Evolutionary conservation across 2,797 vertebrate genomes (phyloP).

Genomic region (Tokudaia muenninki): DNA sequence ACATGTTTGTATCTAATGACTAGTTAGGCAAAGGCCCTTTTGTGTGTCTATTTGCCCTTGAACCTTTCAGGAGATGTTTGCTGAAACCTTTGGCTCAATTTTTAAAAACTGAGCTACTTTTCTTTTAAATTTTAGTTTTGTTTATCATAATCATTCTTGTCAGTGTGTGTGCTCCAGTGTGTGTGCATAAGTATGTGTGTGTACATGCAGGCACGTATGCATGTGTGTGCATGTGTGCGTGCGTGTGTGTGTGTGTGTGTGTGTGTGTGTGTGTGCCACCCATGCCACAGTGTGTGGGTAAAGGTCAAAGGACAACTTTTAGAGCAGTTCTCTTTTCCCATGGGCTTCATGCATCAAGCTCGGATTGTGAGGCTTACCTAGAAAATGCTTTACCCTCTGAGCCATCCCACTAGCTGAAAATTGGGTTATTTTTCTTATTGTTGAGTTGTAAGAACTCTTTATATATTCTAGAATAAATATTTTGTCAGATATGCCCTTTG

Average conservation of each 20-base stretch:
- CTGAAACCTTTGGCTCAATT: constrained; percentile 27
- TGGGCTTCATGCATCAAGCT: neutral
- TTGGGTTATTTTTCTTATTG: neutral
- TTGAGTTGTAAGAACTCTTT: neutral
- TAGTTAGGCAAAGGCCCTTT: constrained; percentile 28
- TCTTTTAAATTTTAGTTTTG: neutral
- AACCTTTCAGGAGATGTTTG: neutral
- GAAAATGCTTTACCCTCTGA: neutral
- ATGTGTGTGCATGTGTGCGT: neutral
- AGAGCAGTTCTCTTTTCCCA: neutral
- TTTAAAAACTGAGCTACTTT: neutral
- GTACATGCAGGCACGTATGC: neutral
- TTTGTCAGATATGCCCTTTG: constrained; percentile 39
- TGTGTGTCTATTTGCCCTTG: constrained; percentile 1
- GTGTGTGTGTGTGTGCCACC: neutral
- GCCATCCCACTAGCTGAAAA: neutral
- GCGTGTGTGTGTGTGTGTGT: neutral
- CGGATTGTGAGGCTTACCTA: too few relatives aligned
- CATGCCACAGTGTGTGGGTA: neutral
- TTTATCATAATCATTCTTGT: neutral
- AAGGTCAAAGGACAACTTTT: neutral
- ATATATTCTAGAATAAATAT: neutral
- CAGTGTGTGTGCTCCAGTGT: neutral
- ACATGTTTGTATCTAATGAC: neutral
- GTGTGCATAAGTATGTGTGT: neutral